Conservation (phyloP, 2,888 invertebrate genomes). For the Agrotis exclamationis region DNA sequence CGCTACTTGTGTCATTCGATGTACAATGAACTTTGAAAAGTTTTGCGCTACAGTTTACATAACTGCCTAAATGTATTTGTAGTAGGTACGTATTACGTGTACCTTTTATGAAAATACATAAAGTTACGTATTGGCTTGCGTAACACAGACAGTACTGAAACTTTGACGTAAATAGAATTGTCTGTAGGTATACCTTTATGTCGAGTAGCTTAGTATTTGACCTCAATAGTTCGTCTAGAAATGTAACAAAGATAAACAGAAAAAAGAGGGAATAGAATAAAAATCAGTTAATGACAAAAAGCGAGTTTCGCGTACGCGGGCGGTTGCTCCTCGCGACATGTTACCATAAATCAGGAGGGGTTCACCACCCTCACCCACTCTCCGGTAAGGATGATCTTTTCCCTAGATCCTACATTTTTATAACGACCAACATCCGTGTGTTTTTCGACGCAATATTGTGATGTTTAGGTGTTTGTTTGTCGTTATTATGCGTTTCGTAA, state of each 20-base stretch:
- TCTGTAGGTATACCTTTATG: not conserved
- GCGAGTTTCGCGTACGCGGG: conserved; percentile 84
- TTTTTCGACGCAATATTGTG: conserved; percentile 76
- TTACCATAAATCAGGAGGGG: conserved; percentile 90
- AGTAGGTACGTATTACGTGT: conserved; percentile 16
- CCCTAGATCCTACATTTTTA: conserved; percentile 90
- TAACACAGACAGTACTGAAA: conserved; percentile 14
- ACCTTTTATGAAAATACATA: conserved; percentile 20
- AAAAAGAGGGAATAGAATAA: conserved; percentile 79
- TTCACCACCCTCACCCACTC: conserved; percentile 74
- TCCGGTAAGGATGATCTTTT: conserved; percentile 88
- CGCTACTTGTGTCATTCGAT: conserved; percentile 28
- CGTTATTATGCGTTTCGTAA: conserved; percentile 37
- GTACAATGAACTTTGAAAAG: conserved; percentile 15
- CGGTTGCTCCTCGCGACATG: conserved; percentile 86
- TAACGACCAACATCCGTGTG: conserved; percentile 84
- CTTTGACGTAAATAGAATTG: conserved; percentile 1
- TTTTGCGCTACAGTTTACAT: conserved; percentile 39
- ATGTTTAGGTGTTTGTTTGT: conserved; percentile 40
- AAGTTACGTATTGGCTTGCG: conserved; percentile 25
- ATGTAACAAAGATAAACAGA: conserved; percentile 32
- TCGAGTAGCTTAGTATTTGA: not conserved
- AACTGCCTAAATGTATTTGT: conserved; percentile 33
- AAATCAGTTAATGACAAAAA: conserved; percentile 90
- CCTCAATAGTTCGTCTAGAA: conserved; percentile 9